Conservation (phyloP, 2,113 vertebrate species). For the Ailurus styani region DNA sequence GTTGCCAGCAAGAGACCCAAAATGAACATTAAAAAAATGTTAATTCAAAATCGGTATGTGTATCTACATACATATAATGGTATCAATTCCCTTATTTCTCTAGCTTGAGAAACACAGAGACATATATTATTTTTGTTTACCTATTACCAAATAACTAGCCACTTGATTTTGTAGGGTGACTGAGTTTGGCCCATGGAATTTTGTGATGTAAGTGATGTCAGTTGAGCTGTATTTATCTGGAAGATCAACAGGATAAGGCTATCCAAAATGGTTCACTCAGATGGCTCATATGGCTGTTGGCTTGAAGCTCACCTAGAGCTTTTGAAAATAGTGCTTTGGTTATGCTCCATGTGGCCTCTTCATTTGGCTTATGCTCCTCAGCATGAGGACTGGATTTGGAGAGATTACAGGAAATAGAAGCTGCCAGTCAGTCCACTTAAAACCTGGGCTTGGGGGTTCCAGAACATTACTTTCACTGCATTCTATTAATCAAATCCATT, state of each 20-base stretch:
- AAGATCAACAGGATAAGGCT: neutral
- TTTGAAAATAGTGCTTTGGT: neutral
- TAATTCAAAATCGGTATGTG: neutral
- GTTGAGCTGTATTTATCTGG: neutral
- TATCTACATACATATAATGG: neutral
- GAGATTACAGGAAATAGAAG: neutral
- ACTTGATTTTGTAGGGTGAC: neutral
- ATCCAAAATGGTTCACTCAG: neutral
- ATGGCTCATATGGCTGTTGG: neutral
- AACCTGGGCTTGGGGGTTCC: neutral
- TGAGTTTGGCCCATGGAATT: neutral
- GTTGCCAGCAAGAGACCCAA: neutral
- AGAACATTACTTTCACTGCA: neutral
- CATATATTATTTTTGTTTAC: neutral
- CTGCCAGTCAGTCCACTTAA: neutral
- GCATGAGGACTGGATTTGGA: neutral
- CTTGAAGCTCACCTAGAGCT: neutral
- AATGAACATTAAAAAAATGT: neutral
- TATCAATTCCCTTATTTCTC: neutral
- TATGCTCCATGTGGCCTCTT: neutral
- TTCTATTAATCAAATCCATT: neutral
- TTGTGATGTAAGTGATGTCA: neutral
- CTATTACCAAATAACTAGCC: neutral
- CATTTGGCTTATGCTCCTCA: neutral
- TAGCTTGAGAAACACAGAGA: neutral